phyloP scores from a whole-genome alignment of 2,888 invertebrate species.

The Anaspis maculata region DNA sequence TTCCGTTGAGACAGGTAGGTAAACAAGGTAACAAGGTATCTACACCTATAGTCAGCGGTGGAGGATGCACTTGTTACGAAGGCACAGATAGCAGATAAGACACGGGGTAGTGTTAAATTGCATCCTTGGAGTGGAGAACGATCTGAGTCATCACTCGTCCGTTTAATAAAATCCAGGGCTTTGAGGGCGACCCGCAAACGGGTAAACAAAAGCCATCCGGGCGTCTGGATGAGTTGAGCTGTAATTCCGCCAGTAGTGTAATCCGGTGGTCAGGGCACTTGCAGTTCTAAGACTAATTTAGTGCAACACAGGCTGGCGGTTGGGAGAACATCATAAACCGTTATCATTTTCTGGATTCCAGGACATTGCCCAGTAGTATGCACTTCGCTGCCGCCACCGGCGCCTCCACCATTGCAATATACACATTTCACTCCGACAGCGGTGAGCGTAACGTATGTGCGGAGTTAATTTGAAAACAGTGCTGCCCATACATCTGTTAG shows the following conservation, averaged over 20 bases:
- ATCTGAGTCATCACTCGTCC: background rate
- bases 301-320: conserved; percentile 10
- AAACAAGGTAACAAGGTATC: no score
- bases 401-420: conserved; percentile 5
- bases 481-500: conserved; percentile 5
- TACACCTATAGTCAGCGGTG: no score
- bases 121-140: background rate
- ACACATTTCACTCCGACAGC: conserved; percentile 14
- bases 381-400: conserved; percentile 1
- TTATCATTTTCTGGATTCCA: conserved; percentile 14
- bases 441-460: conserved; percentile 15
- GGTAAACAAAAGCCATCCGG: no score
- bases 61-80: no score
- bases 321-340: conserved; percentile 14
- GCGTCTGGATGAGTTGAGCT: conserved; percentile 4
- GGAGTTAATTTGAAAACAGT: conserved; percentile 21
- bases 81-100: no score
- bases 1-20: no score
- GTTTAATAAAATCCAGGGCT: conserved; percentile 8
- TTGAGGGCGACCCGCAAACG: conserved; percentile 5
- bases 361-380: background rate
- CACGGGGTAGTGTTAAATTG: no score
- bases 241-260: conserved; percentile 8
- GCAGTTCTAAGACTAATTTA: conserved; percentile 15
- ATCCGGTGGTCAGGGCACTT: conserved; percentile 12